A percentile compares a stretch with the other conserved stretches of the same genome.
These are phyloP conservation scores for Poeciliopsis turrubarensis DNA, from an alignment of 2,113 vertebrate genomes.

Conservation along the genomic window DNA sequence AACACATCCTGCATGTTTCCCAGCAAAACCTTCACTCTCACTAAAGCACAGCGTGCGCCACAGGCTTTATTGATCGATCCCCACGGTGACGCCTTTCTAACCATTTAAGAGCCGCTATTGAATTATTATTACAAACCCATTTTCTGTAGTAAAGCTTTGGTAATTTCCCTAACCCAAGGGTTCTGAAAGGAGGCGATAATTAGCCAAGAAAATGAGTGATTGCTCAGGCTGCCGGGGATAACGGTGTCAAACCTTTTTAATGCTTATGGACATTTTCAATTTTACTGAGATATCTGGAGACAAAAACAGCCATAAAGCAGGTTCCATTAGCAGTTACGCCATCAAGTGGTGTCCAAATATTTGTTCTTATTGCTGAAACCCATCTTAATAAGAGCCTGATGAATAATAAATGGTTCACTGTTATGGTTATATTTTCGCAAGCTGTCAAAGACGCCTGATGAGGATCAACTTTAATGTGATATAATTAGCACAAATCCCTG, in stretches of 20 bases:
- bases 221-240: conserved; percentile 8
- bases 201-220: conserved; percentile 32
- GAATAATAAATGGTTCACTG: neutral
- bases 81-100: conserved; percentile 22
- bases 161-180: conserved; percentile 43
- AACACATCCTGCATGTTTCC: conserved; percentile 19
- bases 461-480: too few species aligned
- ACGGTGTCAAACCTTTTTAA: conserved; percentile 8
- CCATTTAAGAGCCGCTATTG: conserved; percentile 34
- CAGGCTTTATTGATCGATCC: conserved; percentile 25
- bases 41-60: neutral
- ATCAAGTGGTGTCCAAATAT: neutral
- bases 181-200: conserved; percentile 37
- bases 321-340: neutral
- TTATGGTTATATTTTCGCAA: too few species aligned
- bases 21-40: neutral
- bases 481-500: too few species aligned
- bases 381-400: conserved; percentile 4
- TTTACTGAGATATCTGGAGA: conserved; percentile 6
- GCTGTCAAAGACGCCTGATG: too few species aligned
- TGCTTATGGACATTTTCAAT: conserved; percentile 13
- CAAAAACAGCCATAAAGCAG: neutral
- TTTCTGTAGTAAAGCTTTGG: conserved; percentile 44
- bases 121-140: conserved; percentile 48
- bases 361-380: conserved; percentile 8